Percentiles rank a stretch among this genome's conserved stretches.
Evolutionary conservation across 1,140 invertebrate species (phyloP).

Genomic region (Anastrepha ludens): DNA sequence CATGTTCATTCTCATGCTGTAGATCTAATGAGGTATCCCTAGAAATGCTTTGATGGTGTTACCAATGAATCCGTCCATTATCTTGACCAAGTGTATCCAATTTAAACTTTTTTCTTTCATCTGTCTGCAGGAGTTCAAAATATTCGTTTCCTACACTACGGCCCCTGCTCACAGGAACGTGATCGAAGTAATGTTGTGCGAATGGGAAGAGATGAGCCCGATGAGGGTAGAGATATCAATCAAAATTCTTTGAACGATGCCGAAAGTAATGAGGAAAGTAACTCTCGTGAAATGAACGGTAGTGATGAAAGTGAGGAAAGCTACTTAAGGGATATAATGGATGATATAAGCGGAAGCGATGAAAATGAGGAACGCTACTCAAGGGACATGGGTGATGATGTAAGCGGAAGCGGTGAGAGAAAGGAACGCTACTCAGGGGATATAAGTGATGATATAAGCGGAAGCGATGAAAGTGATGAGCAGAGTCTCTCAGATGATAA

Average conservation of each 20-base stretch:
- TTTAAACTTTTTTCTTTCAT: background rate
- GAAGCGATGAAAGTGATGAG: background rate
- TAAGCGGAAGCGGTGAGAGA: background rate
- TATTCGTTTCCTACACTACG: conserved; percentile 1
- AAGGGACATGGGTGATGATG: background rate
- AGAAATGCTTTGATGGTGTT: too few relatives aligned
- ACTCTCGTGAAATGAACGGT: background rate
- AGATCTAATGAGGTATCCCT: too few relatives aligned
- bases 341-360: too few relatives aligned
- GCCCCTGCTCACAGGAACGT: background rate
- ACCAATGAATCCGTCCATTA: too few relatives aligned
- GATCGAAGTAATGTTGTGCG: background rate
- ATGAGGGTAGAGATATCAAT: background rate
- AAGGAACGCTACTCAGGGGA: background rate
- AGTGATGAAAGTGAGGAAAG: background rate
- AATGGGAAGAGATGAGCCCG: background rate
- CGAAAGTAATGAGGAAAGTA: background rate
- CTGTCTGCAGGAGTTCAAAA: background rate
- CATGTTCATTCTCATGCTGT: too few relatives aligned
- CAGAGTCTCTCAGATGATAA: background rate
- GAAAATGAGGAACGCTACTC: background rate
- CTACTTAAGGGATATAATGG: too few relatives aligned
- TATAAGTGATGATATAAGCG: background rate
- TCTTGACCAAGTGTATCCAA: too few relatives aligned
- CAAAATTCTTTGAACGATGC: too few relatives aligned